These are phyloP conservation scores for Oryzaephilus surinamensis DNA, from an alignment of 1,140 invertebrate genomes.

Conservation along the genomic window DNA sequence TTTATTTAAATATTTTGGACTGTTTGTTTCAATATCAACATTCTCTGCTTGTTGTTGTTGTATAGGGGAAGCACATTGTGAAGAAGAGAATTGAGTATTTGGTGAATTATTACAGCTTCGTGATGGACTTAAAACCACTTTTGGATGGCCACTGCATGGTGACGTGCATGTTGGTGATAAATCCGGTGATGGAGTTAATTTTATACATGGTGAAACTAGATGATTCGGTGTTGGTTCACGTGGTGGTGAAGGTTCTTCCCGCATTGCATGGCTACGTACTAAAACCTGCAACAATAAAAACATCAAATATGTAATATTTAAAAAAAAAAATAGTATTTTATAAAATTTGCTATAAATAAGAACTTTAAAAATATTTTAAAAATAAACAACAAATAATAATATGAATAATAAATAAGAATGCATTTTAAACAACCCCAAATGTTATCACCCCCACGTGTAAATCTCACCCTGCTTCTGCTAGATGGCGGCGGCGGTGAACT, in stretches of 20 bases:
- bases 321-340: too few species aligned
- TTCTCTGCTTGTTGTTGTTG: not conserved
- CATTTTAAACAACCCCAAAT: too few species aligned
- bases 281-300: slow-evolving; percentile 75
- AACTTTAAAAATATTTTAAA: not conserved
- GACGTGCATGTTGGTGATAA: slow-evolving; percentile 14
- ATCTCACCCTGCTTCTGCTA: slow-evolving; percentile 25
- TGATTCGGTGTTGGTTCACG: slow-evolving; percentile 49
- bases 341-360: slow-evolving; percentile 44
- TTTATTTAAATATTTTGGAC: slow-evolving; percentile 19
- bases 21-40: slow-evolving; percentile 7
- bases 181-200: slow-evolving; percentile 22
- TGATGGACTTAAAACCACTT: slow-evolving; percentile 29
- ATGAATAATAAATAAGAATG: too few species aligned
- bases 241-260: slow-evolving; percentile 76
- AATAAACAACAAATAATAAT: slow-evolving; percentile 2
- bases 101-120: slow-evolving; percentile 13
- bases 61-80: slow-evolving; percentile 16
- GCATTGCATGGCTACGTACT: slow-evolving; percentile 78
- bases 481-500: slow-evolving; percentile 13
- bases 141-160: slow-evolving; percentile 29
- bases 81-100: slow-evolving; percentile 18
- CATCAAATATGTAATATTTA: too few species aligned
- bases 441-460: too few species aligned
- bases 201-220: slow-evolving; percentile 27